Conservation (phyloP, 2,113 vertebrate species). For the Carlito syrichta region DNA sequence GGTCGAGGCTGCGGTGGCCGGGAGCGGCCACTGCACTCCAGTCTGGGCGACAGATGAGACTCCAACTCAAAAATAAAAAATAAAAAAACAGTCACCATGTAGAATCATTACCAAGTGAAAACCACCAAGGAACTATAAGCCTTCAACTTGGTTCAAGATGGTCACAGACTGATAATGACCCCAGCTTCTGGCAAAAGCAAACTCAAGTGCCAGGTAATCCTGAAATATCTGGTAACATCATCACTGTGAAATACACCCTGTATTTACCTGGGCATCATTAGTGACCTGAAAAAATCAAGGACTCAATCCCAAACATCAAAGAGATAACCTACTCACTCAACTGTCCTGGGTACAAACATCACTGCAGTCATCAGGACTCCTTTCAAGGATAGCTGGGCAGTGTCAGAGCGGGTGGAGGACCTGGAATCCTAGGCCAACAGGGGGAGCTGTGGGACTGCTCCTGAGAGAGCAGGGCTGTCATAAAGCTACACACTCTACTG, state of each 20-base stretch:
- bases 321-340: neutral
- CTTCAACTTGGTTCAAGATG: neutral
- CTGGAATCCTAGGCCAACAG: neutral
- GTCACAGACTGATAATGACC: too few relatives aligned
- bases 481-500: neutral
- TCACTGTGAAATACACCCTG: neutral
- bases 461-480: neutral
- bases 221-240: neutral
- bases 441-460: fast-evolving
- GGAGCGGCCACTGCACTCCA: too few relatives aligned
- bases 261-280: neutral
- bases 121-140: neutral
- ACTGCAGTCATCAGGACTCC: neutral
- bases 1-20: too few relatives aligned
- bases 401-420: neutral
- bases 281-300: neutral
- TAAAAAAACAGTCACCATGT: too few relatives aligned
- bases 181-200: neutral
- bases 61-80: too few relatives aligned
- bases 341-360: neutral
- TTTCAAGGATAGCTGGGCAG: neutral
- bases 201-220: neutral
- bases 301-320: neutral
- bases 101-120: neutral
- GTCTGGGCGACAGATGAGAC: too few relatives aligned